A percentile compares a stretch with the other conserved stretches of the same genome.
phyloP scores from a whole-genome alignment of 2,797 vertebrate genomes.

The Spea hammondii region DNA sequence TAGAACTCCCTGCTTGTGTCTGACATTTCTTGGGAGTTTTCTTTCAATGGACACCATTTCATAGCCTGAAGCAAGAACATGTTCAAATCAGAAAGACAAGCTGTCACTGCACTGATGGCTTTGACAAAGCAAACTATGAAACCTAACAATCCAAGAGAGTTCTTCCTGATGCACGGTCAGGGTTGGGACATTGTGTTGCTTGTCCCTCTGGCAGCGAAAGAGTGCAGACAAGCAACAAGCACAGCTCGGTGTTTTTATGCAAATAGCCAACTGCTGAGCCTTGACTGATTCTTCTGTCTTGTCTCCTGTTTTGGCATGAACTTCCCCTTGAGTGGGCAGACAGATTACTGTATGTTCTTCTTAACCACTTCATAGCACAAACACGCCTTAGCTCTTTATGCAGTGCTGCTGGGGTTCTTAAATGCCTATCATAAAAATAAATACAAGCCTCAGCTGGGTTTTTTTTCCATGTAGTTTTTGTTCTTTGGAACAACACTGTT shows the following conservation, averaged over 20 bases:
- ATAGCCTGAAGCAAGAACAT: constrained; percentile 16
- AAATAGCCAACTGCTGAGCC: background rate
- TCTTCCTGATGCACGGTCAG: background rate
- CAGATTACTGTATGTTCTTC: background rate
- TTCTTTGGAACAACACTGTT: no score
- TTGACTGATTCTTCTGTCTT: background rate
- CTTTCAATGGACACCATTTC: background rate
- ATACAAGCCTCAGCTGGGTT: no score
- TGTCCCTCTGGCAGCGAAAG: background rate
- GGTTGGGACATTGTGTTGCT: background rate
- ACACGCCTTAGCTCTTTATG: background rate
- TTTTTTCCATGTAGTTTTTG: no score
- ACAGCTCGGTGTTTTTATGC: background rate
- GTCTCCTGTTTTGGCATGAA: constrained; percentile 1
- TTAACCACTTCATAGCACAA: background rate
- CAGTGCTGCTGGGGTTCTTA: no score
- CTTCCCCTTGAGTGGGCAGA: background rate
- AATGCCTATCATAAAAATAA: no score
- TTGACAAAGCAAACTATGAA: constrained; percentile 10
- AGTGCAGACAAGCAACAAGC: background rate
- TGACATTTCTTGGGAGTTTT: background rate
- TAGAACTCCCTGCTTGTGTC: constrained; percentile 1
- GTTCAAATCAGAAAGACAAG: background rate
- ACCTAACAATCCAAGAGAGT: background rate
- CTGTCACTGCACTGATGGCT: constrained; percentile 7